A percentile compares a stretch with the other conserved stretches of the same genome.
Conservation (phyloP, 2,113 vertebrate species). For the Paradoxurus hermaphroditus region DNA sequence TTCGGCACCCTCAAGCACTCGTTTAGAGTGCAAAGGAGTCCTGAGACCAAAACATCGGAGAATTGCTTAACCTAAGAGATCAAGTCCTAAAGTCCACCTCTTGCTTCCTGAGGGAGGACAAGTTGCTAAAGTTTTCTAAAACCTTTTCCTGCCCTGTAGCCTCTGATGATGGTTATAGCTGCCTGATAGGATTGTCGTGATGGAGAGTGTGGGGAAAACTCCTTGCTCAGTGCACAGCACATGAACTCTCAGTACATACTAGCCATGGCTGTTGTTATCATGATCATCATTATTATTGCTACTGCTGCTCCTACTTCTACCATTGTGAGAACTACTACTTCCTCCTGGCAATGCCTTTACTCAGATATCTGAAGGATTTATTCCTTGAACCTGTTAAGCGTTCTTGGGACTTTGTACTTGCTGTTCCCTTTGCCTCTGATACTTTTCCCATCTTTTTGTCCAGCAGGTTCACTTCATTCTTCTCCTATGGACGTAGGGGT, state of each 20-base stretch:
- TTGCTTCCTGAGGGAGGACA: neutral
- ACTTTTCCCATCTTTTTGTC: neutral
- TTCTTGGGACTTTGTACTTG: neutral
- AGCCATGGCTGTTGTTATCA: neutral
- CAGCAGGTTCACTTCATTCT: neutral
- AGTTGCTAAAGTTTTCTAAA: neutral
- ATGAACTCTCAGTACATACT: neutral
- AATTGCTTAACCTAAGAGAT: neutral
- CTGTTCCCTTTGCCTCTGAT: neutral
- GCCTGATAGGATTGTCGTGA: neutral
- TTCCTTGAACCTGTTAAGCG: constrained; percentile 1
- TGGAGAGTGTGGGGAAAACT: neutral
- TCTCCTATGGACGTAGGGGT: neutral
- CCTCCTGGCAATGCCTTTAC: neutral
- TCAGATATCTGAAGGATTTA: neutral
- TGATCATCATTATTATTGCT: neutral
- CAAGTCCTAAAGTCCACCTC: neutral
- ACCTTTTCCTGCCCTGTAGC: neutral
- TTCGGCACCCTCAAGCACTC: neutral
- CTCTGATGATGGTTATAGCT: neutral
- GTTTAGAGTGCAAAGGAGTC: neutral
- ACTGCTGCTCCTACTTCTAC: neutral
- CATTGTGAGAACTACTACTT: neutral
- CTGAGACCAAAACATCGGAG: neutral
- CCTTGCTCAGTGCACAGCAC: neutral